Evolutionary conservation across 2,888 invertebrate species (phyloP).

Genomic region (Trachelus stipa): DNA sequence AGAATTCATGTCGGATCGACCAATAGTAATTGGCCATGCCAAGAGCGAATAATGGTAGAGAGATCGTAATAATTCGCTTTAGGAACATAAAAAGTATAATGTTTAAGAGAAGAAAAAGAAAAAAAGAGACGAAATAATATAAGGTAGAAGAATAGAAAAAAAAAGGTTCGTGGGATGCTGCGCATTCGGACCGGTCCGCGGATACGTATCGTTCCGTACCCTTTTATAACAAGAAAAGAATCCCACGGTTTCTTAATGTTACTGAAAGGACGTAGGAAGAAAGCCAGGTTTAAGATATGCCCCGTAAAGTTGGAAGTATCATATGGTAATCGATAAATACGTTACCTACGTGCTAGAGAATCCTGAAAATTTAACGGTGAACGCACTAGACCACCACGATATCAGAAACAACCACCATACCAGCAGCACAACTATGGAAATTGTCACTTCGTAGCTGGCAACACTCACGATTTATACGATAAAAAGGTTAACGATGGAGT

Average conservation of each 20-base stretch:
- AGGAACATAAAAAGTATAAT: not conserved
- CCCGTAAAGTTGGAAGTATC: not conserved
- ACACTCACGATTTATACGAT: not conserved
- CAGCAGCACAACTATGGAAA: not conserved
- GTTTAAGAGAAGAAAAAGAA: not conserved
- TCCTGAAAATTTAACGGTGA: not conserved
- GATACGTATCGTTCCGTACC: not conserved
- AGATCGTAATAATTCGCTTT: not conserved
- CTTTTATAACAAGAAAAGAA: not conserved
- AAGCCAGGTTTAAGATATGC: not conserved
- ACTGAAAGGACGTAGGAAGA: not conserved
- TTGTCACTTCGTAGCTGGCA: not conserved
- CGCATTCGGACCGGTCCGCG: slow-evolving; percentile 2
- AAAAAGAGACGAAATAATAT: not conserved
- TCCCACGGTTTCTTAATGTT: not conserved
- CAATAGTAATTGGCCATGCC: not conserved
- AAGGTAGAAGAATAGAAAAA: not conserved
- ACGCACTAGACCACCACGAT: not conserved
- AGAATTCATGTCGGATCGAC: not conserved
- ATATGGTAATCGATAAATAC: not conserved
- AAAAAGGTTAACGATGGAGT: not conserved
- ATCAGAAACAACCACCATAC: not conserved
- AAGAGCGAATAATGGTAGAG: not conserved
- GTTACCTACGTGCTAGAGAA: not conserved
- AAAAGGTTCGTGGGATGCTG: not conserved